A percentile compares a stretch with the other conserved stretches of the same genome.
Evolutionary conservation across 2,113 vertebrate genomes (phyloP).

Genomic region (Lepisosteus osseus): DNA sequence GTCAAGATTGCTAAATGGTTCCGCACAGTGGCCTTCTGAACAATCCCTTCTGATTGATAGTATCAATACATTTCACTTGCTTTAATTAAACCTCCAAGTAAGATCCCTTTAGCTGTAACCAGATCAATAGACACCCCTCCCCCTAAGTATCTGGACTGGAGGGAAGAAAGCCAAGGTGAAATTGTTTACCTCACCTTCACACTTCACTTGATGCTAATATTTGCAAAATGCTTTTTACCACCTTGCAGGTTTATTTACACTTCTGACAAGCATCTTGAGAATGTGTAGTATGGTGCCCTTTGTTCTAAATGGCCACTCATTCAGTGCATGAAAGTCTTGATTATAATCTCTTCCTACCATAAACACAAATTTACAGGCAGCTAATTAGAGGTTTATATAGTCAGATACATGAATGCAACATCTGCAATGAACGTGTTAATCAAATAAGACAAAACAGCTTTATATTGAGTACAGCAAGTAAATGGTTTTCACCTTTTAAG

Average conservation of each 20-base stretch:
- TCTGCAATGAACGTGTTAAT: no score
- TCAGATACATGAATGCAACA: no score
- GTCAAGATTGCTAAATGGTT: slow-evolving; percentile 44
- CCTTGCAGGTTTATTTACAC: slow-evolving; percentile 45
- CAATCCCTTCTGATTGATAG: slow-evolving; percentile 48
- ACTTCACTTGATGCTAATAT: slow-evolving; percentile 48
- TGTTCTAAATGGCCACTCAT: slow-evolving; percentile 24
- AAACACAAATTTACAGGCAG: slow-evolving; percentile 10
- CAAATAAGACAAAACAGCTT: no score
- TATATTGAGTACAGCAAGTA: no score
- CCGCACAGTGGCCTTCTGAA: slow-evolving; percentile 37
- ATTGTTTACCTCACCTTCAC: slow-evolving; percentile 34
- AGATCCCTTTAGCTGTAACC: slow-evolving; percentile 38
- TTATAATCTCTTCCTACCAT: neutral
- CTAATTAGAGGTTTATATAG: no score
- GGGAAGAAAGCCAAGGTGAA: slow-evolving; percentile 24
- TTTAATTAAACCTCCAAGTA: slow-evolving; percentile 64
- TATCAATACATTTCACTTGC: slow-evolving; percentile 53
- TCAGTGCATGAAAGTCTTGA: neutral
- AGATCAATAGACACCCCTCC: slow-evolving; percentile 30
- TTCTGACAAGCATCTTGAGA: slow-evolving; percentile 44
- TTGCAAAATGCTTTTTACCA: slow-evolving; percentile 44
- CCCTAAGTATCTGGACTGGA: slow-evolving; percentile 18
- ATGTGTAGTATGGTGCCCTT: slow-evolving; percentile 24
- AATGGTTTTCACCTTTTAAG: no score